Evolutionary conservation across 2,797 vertebrate genomes (phyloP), one percentile per base, ranked within the genome.

Genomic region (Propithecus perrieri): DNA sequence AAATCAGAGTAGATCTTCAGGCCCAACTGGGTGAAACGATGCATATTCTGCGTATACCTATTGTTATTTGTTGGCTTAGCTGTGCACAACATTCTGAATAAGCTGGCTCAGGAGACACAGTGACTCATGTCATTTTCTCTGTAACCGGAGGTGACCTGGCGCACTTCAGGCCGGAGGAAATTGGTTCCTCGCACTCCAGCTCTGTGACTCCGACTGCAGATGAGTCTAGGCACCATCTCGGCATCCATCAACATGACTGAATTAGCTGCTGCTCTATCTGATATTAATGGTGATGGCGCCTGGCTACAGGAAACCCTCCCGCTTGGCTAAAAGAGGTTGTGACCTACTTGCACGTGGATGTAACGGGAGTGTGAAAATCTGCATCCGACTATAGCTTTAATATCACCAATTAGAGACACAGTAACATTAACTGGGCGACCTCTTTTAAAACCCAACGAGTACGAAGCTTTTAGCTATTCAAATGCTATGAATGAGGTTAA

Each of bases 191-290:
- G 0, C 38, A 67, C 83, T 91, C 85, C 35, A 59, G 91, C 71
- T 92, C 94, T 26, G 76, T 76, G 79, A 43, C 81, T 93, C 69
- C 55, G 59, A 78, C 80, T 79, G 61, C 79, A 55, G 89, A 96
- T 53, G 28, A 61, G 55, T 91, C 88, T 76, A 93, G 91, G 90
- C 76, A 76, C 83, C 65, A n/a, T 87, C 85, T 89, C 24, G 0
- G 78, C 85, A 74, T 97, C 95, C 92, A 95, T 97, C 96, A 97
- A 72, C 69, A 24, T 89, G 96, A 97, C 95, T 84, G 89, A 94
- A 97, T 98, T 98, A 96, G 92, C 87, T 94, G 69, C 87, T 86
- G 71, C 81, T 95, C 81, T 38, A 67, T 94, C 96, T 94, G 96
- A 96, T 94, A 72, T 86, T 95, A 95, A 97, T 81, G 95, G 91